Evolutionary conservation across 2,888 invertebrate genomes (phyloP), one percentile per base, ranked within the genome.

Genomic region (Apeira syringaria): DNA sequence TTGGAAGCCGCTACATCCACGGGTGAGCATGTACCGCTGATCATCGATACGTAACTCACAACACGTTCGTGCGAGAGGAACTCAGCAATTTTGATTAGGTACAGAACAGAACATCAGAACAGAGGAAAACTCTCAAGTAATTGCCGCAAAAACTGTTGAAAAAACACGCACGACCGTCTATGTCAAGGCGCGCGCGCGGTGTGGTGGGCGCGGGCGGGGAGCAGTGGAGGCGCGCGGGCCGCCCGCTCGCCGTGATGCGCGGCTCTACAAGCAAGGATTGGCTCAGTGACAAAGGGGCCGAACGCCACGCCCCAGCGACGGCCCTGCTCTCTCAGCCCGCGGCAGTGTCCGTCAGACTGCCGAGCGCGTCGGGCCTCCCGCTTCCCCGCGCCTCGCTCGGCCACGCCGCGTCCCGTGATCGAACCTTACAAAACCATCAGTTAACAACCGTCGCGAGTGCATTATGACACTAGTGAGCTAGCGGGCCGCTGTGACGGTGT

Each of bases 291-390:
- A 38, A 25, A 43, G 53, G 59, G 57, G 50, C 39, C 44, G 64
- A 46, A 42, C 64, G 73, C 68, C 69, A 55, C 68, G 72, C 71
- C 71, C 71, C 67, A 79, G 84, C 79, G 79, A 82, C 82, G 75
- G 81, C 71, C 72, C 69, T 58, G 72, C 73, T 59, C 68, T 68
- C 68, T 50, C 64, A 56, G 37, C 60, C 71, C 81, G 78, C 84
- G 87, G 78, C 90, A 90, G 89, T 88, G 86, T 86, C 86, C 84
- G 84, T 77, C 85, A 83, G 85, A 87, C 87, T 77, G 87, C 85
- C 89, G 89, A 88, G 89, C 89, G 87, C 86, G 81, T 77, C 90
- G 91, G 91, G 90, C 89, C 82, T 80, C 84, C 85, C 84, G 86
- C 90, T 78, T 79, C 90, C 85, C 80, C 88, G 86, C 84, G 86